A percentile compares a stretch with the other conserved stretches of the same genome.
phyloP scores from a whole-genome alignment of 2,797 vertebrate genomes.

The Microhierax caerulescens region DNA sequence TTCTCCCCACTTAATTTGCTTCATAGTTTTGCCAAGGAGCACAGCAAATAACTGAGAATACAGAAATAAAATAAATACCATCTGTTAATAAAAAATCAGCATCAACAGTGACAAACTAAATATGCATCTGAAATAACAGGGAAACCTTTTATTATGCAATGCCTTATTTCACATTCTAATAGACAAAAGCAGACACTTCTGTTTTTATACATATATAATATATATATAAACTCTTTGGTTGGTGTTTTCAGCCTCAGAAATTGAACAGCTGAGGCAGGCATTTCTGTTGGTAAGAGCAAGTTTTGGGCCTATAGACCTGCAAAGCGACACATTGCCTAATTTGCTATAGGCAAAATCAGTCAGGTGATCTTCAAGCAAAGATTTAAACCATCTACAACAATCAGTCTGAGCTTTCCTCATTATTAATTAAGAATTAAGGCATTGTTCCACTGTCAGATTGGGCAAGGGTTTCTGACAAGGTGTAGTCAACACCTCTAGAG shows the following conservation, averaged over 20 bases:
- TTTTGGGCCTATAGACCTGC: background rate
- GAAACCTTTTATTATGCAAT: background rate
- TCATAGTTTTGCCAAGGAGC: background rate
- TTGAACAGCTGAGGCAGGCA: background rate
- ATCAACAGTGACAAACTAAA: background rate
- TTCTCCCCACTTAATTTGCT: background rate
- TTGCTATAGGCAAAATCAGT: conserved; percentile 6
- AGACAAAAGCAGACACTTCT: background rate
- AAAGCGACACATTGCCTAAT: background rate
- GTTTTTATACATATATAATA: background rate
- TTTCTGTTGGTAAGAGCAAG: background rate
- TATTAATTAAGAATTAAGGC: background rate
- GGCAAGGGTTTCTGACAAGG: background rate
- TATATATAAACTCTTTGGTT: background rate
- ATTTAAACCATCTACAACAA: background rate
- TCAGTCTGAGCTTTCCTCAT: background rate
- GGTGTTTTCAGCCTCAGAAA: background rate
- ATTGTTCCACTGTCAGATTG: background rate
- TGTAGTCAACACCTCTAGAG: background rate
- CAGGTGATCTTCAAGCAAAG: background rate
- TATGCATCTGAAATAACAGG: background rate
- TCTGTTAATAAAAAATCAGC: background rate
- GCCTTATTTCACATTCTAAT: background rate
- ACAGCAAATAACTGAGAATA: background rate
- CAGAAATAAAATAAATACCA: background rate